Conservation (phyloP, 2,113 vertebrate genomes). For the Microtus oregoni region DNA sequence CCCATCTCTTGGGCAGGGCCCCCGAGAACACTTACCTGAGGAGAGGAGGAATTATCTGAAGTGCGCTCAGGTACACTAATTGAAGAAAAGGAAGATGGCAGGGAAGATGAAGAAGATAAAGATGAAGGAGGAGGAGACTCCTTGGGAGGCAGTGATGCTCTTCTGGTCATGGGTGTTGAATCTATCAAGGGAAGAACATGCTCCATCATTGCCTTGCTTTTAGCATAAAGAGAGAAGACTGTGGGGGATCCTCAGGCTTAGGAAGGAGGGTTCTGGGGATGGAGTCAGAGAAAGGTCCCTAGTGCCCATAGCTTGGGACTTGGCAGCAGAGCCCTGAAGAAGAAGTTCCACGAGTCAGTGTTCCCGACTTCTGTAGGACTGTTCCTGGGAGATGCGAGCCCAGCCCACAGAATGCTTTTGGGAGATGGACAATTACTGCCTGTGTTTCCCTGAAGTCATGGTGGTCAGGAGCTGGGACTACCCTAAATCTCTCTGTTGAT, state of each 20-base stretch:
- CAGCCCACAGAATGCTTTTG: not conserved
- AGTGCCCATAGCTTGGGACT: not conserved
- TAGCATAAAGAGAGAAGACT: not conserved
- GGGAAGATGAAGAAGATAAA: not conserved
- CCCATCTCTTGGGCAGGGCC: not conserved
- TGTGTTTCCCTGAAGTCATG: not conserved
- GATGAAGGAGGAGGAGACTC: conserved; percentile 54
- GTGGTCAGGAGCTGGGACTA: not conserved
- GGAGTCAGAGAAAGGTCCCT: not conserved
- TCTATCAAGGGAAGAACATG: conserved; percentile 77
- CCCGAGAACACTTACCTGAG: conserved; percentile 56
- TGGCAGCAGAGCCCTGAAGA: not conserved
- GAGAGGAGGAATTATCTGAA: not conserved
- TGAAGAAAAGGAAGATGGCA: conserved; percentile 20
- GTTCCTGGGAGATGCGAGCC: not conserved
- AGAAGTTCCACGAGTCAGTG: not conserved
- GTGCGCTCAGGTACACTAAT: not conserved
- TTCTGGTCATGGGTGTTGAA: conserved; percentile 79
- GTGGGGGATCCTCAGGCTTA: not conserved
- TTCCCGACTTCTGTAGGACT: not conserved
- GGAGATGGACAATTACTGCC: not conserved
- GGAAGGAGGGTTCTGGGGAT: not conserved
- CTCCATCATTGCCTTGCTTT: not conserved
- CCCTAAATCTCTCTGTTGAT: not conserved
- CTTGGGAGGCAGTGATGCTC: conserved; percentile 17